Conservation (phyloP, 2,888 invertebrate genomes). For the Dasypolia templi region DNA sequence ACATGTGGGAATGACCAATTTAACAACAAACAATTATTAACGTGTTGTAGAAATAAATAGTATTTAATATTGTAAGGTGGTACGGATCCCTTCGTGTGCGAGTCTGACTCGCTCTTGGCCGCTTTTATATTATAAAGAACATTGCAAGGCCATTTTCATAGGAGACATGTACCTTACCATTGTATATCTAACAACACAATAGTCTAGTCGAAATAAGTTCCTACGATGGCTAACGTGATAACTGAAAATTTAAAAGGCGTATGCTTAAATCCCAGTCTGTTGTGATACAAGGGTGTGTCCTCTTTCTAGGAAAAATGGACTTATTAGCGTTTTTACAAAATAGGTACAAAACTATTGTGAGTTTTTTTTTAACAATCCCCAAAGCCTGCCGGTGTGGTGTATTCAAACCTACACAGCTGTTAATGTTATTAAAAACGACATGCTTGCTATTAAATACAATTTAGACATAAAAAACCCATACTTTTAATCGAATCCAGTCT, state of each 20-base stretch:
- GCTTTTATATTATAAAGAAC: background rate
- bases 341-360: no score
- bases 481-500: background rate
- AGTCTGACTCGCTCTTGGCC: background rate
- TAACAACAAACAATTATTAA: background rate
- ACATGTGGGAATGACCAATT: background rate
- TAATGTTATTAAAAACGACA: background rate
- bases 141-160: background rate
- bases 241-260: constrained; percentile 27
- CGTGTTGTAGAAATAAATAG: background rate
- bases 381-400: background rate
- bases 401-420: background rate
- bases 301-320: background rate
- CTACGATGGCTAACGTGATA: background rate
- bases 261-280: constrained; percentile 20
- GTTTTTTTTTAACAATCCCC: background rate
- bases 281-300: constrained; percentile 20
- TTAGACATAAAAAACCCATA: background rate
- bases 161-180: background rate
- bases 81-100: background rate
- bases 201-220: no score
- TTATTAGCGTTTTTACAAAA: background rate
- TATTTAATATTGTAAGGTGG: no score
- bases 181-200: background rate
- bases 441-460: background rate